These are phyloP conservation scores for Rattus rattus DNA, from an alignment of 2,113 vertebrate species.

Conservation along the genomic window DNA sequence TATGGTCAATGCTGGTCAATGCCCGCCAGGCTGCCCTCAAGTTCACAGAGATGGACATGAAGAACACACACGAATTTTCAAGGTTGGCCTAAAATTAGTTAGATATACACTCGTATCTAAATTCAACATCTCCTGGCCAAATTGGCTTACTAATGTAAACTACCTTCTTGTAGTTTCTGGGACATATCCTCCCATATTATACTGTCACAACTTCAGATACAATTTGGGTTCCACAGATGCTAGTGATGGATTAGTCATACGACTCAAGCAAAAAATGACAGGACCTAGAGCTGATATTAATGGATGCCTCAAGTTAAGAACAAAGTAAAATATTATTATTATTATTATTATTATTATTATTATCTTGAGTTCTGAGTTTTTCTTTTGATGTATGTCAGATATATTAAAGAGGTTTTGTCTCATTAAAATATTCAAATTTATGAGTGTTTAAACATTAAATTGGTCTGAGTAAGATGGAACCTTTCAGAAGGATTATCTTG, in stretches of 20 bases:
- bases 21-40: background rate
- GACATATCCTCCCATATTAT: background rate
- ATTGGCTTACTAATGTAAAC: background rate
- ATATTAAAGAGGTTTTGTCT: too few relatives aligned
- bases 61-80: background rate
- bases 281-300: background rate
- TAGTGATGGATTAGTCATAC: background rate
- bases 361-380: background rate
- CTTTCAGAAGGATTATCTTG: background rate
- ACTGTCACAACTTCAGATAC: background rate
- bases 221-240: background rate
- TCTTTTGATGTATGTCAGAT: background rate
- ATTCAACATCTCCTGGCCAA: background rate
- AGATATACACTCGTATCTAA: background rate
- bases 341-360: too few relatives aligned
- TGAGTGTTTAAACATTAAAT: background rate
- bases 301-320: background rate
- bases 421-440: background rate
- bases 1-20: background rate
- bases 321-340: background rate
- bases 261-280: background rate
- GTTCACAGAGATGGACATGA: background rate
- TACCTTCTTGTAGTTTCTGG: background rate
- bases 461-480: background rate
- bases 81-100: background rate